Evolutionary conservation across 1,140 invertebrate genomes (phyloP).

Genomic region (Drosophila pectinifera): DNA sequence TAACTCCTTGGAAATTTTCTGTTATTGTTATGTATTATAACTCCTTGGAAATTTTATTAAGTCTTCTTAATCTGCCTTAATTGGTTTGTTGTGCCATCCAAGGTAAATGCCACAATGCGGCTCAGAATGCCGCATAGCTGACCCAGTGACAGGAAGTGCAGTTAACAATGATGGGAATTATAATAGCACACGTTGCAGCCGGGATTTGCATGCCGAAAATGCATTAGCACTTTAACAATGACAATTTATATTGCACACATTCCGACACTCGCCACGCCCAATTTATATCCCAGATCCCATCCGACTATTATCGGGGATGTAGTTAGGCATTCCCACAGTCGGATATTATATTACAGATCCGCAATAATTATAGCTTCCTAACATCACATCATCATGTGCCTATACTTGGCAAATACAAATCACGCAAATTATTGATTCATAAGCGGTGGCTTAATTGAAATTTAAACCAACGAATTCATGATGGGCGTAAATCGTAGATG

Average conservation of each 20-base stretch:
- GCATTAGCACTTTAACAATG: constrained; percentile 80
- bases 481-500: constrained; percentile 39
- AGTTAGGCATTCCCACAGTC: constrained; percentile 25
- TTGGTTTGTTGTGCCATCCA: not conserved
- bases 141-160: constrained; percentile 11
- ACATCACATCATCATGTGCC: too few species aligned
- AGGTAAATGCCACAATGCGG: constrained; percentile 8
- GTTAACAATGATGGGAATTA: not conserved
- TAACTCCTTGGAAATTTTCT: too few species aligned
- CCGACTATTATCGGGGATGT: constrained; percentile 7
- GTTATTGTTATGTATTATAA: too few species aligned
- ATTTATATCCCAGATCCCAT: not conserved
- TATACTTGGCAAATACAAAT: constrained; percentile 29
- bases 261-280: constrained; percentile 8
- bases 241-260: constrained; percentile 67
- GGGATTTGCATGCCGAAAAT: constrained; percentile 75
- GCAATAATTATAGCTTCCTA: constrained; percentile 66
- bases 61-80: not conserved
- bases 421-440: constrained; percentile 41
- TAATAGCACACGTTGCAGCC: constrained; percentile 35
- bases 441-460: constrained; percentile 28
- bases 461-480: constrained; percentile 24
- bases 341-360: constrained; percentile 71
- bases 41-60: not conserved
- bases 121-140: constrained; percentile 11